These are phyloP conservation scores for Rissa tridactyla DNA, from an alignment of 2,113 vertebrate genomes.

Conservation along the genomic window DNA sequence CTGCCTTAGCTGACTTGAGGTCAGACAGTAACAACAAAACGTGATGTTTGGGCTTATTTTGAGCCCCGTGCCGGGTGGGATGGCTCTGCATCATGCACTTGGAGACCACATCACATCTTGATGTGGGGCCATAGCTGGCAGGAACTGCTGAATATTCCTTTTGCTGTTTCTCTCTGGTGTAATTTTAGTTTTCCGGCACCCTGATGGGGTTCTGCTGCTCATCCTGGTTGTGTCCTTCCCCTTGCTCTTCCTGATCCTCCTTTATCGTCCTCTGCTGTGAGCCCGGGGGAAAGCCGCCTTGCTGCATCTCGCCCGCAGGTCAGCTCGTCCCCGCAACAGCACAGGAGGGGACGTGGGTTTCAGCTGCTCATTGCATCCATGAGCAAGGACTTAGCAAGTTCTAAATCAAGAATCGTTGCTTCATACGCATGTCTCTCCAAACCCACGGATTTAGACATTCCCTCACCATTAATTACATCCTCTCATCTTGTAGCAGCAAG, in stretches of 20 bases:
- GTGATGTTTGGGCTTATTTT: neutral
- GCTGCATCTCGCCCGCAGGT: neutral
- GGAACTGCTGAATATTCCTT: neutral
- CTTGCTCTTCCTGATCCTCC: neutral
- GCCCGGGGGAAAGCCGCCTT: fast-evolving
- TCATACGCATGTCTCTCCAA: neutral
- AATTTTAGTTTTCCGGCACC: neutral
- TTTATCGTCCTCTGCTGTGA: neutral
- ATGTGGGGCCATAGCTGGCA: neutral
- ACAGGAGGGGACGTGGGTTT: neutral
- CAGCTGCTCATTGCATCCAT: neutral
- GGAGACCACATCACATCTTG: neutral
- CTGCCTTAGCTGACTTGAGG: neutral
- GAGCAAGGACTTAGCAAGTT: neutral
- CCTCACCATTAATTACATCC: conserved; percentile 52
- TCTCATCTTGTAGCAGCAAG: neutral
- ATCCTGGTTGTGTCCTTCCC: neutral
- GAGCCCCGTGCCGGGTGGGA: fast-evolving
- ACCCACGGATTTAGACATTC: conserved; percentile 1
- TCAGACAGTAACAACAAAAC: neutral
- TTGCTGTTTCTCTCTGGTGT: neutral
- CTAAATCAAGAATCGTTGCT: neutral
- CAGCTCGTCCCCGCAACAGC: neutral
- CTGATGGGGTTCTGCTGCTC: neutral
- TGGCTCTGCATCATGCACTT: fast-evolving